Base-by-base conservation (phyloP, 2,797 vertebrate species). In the Poliocrania exsul region DNA sequence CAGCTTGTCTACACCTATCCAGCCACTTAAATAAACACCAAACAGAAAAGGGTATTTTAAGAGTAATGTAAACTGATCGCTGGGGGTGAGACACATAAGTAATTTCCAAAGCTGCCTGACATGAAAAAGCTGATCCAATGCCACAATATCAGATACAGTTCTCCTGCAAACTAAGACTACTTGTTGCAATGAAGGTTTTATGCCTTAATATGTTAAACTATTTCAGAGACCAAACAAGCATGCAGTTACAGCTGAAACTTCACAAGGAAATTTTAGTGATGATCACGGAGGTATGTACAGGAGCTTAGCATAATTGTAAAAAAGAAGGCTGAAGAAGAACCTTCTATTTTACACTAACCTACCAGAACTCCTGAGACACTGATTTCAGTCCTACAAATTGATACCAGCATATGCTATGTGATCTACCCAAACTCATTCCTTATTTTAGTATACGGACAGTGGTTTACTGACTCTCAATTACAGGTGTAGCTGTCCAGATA, bases 171-270 rank as follows among this genome's bases (percentile, higher is more conserved):
- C 42, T 24, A 87, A 51, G 25, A 35, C 77, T 74, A 95, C 81
- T 84, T 94, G 93, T 93, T 96, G 82, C 91, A 79, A 46, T 40
- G 44, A 7, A 29, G 33, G 10, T 35, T 88, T 54, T 29, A n/a
- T 47, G 33, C 16, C 29, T 53, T 46, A 51, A 67, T 13, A 33
- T 2, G 5, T 13, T 46, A 42, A 74, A 74, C 29, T 75, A 7
- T 11, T 40, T 53, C 56, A 44, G 67, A 56, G 25, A 50, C 25
- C 37, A 65, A 80, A 35, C 8, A 56, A 49, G 51, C 29, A 44
- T 29, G 78, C 33, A 57, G 10, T 24, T 69, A 69, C 58, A 72
- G 20, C 9, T 81, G 72, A 74, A 92, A 92, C 44, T 80, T 75
- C 1, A 61, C 2, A 6, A 40, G 33, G 66, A 64, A 78, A 89